Evolutionary conservation across 2,888 invertebrate genomes (phyloP), one percentile per base, ranked within the genome.

Genomic region (Junonia oenone): DNA sequence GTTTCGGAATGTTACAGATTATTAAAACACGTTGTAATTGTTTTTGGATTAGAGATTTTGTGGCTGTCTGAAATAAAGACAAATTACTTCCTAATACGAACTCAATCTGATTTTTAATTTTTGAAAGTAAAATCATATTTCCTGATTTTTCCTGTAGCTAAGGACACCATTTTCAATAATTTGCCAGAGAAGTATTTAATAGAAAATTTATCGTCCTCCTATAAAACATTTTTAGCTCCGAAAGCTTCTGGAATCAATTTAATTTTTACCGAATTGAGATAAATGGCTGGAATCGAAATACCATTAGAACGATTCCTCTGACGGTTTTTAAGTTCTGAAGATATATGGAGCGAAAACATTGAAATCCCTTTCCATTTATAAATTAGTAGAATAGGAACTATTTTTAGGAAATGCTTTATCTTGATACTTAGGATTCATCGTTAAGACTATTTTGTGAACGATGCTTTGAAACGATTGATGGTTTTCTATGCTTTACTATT

Each of bases 181-280:
- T 22, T 22, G 22, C 22, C n/a, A n/a, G 3, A 33, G 31, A 11
- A n/a, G 31, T 11, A 11, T n/a, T 33, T 33, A 11, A 33, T 33
- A 33, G 31, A 11, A n/a, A 33, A 33, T 33, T 33, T n/a, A 33
- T 2, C 31, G 31, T 33, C n/a, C 8, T 2, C n/a, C 31, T 33
- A 33, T 33, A 33, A 33, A 3, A 2, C 0, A 31, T n/a, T 11
- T 14, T 6, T 17, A 38, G 9, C 22, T 43, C 43, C 6, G 13
- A 6, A 22, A 13, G 15, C 17, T 38, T 29, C 27, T 38, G 11
- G 43, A 51, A 51, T 52, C 45, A 46, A 52, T 46, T 43, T 43
- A 43, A 26, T 43, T 52, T 52, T 38, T 14, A 51, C 29, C 26
- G 33, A 33, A 47, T 19, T 19, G 33, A 19, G n/a, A 33, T 46